Evolutionary conservation across 64 coral and sea anemone species (phyloP), one percentile per base, ranked within the genome.

Genomic region (Montipora capricornis): DNA sequence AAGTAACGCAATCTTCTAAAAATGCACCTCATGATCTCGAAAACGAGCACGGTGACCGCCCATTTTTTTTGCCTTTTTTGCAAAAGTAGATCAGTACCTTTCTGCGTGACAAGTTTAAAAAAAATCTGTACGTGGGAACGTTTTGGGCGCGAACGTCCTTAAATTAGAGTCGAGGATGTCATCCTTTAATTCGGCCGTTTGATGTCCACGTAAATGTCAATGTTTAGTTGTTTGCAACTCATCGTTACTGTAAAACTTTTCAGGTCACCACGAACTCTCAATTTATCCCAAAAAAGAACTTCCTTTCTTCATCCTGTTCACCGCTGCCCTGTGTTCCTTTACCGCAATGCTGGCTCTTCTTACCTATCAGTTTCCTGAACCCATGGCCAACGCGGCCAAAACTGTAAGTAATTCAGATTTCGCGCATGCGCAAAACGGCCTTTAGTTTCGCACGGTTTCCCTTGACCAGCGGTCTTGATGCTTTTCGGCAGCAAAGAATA

Each of bases 221-320:
- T 73, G n/a, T n/a, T n/a, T n/a, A n/a, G n/a, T 19, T 8, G 29
- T 47, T 58, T 82, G 1, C 16, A 37, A 37, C 29, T 37, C 29
- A 37, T 37, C 29, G 1, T 37, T 37, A 37, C 29, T 37, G 0
- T 0, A 37, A 37, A 37, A 37, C 29, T 37, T 45, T 74, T 73
- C 89, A 99, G 97, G 50, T 87, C 95, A 96, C 55, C 97, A 99
- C 75, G 89, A 82, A 68, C 68, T 99, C 24, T 99, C 97, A 19
- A 82, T 99, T n/a, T 99, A 99, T 75, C 97, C 97, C 6, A 99
- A 96, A 61, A 99, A 95, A 89, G 97, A 99, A 48, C 92, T 99
- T 3, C 97, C 97, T 69, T 99, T 99, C 87, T 99, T 99, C 86
- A 95, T 99, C 75, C 84, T 99, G 17, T 99, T 99, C 73, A 99